A percentile compares a stretch with the other conserved stretches of the same genome.
Evolutionary conservation across 2,113 vertebrate species (phyloP).

Genomic region (Terrapene triunguis): DNA sequence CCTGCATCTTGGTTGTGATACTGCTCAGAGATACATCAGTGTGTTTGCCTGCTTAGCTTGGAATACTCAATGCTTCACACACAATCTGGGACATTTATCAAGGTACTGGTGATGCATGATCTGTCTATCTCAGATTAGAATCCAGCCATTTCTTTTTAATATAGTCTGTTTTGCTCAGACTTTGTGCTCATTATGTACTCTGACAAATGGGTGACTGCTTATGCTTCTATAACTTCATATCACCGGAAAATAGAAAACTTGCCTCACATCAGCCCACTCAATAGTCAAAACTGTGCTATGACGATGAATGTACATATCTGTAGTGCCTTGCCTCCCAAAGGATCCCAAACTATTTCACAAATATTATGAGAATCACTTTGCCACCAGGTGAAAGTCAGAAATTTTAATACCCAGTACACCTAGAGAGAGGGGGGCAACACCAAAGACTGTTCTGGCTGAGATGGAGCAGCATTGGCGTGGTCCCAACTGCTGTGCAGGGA

Average conservation of each 20-base stretch:
- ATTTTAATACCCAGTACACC: neutral
- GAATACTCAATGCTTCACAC: fast-evolving
- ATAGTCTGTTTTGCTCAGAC: neutral
- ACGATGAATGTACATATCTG: neutral
- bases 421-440: neutral
- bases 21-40: neutral
- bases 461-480: neutral
- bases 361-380: neutral
- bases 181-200: neutral
- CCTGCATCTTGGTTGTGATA: neutral
- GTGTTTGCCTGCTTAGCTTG: neutral
- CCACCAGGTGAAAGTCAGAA: neutral
- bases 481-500: neutral
- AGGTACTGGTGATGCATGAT: fast-evolving
- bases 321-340: neutral
- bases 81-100: neutral
- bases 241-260: neutral
- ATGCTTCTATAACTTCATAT: neutral
- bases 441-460: neutral
- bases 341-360: neutral
- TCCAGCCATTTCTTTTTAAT: neutral
- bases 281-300: fast-evolving
- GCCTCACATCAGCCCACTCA: neutral
- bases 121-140: neutral
- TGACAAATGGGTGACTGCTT: fast-evolving